Base-by-base conservation (phyloP, 2,888 invertebrate species). In the Agriotes lineatus region DNA sequence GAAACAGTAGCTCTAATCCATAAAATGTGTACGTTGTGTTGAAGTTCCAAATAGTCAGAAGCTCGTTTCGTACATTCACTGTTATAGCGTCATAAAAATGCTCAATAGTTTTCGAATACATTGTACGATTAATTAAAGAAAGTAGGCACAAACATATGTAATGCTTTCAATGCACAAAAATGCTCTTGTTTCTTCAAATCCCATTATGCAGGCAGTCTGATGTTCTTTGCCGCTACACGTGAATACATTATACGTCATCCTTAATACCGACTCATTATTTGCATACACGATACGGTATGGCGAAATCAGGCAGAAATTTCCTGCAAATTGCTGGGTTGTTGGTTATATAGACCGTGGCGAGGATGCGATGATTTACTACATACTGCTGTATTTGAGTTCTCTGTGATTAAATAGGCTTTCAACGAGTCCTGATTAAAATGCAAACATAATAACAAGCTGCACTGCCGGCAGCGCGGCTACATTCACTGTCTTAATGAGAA, bases 401-500 rank as follows among this genome's bases (percentile, higher is more conserved):
- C 18, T 20, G 50, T 52, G 59, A 52, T 59, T 66, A 66, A 66
- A 52, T 66, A 50, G 42, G 54, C 59, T 59, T 64, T 44, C 59
- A 66, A 44, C 52, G 52, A 59, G 19, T 59, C 16, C 30, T 59
- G 66, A 66, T 66, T 66, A 66, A 66, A 66, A 59, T 66, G 59
- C 66, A 66, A 66, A 66, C 66, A 59, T 66, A 59, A 66, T 66
- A 66, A 59, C 59, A 59, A 66, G 52, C 42, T 59, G 48, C 64
- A 30, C 35, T 58, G 58, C 25, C 25, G 57, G 19, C 16, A 2
- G 14, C 35, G 18, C 1, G 10, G 7, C 48, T 18, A 14, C 14
- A 10, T 60, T 60, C 48, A 37, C 60, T 48, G 37, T 48, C 22
- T 22, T 60, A 35, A 60, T 50, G 60, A 60, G 48, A 59, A 59